Evolutionary conservation across 2,797 vertebrate species (phyloP).

Genomic region (Halcyon badia): DNA sequence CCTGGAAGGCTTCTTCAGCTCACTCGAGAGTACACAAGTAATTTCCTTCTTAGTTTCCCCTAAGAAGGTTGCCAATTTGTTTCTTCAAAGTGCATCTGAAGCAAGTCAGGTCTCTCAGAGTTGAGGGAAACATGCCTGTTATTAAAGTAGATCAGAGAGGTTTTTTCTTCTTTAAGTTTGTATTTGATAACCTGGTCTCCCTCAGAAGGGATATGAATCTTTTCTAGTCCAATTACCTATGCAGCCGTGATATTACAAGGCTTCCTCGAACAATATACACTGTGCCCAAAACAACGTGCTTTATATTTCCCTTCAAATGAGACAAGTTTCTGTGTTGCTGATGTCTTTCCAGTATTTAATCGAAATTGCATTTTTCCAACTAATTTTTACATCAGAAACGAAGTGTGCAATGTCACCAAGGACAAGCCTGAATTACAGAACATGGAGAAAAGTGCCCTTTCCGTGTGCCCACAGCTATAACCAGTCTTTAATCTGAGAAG

Average conservation of each 20-base stretch:
- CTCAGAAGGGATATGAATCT: not conserved
- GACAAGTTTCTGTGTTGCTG: not conserved
- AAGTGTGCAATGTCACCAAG: not conserved
- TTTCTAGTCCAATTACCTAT: not conserved
- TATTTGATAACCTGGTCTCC: not conserved
- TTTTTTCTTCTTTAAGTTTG: not conserved
- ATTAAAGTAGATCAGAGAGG: not conserved
- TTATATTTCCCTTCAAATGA: not conserved
- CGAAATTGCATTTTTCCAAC: not conserved
- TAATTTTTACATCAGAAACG: not conserved
- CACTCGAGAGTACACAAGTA: rapidly evolving
- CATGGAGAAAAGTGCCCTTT: not conserved
- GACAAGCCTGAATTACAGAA: not conserved
- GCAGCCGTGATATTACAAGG: not conserved
- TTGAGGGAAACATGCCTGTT: not conserved
- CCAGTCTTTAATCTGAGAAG: not conserved
- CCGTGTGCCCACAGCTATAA: not conserved
- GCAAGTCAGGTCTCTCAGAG: not conserved
- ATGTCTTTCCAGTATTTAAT: not conserved
- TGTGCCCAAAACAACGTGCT: not conserved
- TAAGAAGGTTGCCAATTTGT: not conserved
- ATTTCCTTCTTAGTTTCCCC: not conserved
- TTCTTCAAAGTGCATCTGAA: not conserved
- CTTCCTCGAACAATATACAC: not conserved
- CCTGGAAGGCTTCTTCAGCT: not conserved